Base-by-base conservation (phyloP, 2,888 invertebrate species). In the Sinhomidia bicolor region DNA sequence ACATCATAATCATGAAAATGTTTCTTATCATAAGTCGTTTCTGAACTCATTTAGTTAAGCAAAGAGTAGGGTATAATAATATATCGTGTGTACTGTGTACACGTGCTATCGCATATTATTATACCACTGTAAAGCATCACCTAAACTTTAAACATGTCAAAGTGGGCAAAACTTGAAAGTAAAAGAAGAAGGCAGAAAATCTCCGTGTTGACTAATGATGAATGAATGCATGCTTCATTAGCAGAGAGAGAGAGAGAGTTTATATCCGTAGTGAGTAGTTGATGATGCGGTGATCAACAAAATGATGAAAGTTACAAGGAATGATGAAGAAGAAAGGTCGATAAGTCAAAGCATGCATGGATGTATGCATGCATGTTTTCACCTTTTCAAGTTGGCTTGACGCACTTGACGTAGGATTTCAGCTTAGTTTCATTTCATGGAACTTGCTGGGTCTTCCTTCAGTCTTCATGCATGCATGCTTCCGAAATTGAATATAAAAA, bases 171-270 rank as follows among this genome's bases (percentile, higher is more conserved):
- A 29, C 14, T 17, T 57, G 20, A 10, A 6, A 0, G 14, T 36
- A 36, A 68, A 36, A 68, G 36, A 68, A 17, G 36, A 17, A 68
- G 4, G 6, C n/a, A n/a, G n/a, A n/a, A n/a, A n/a, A 44, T 71
- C 23, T 44, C 3, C 23, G 12, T 44, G 41, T 71, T 71, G 41
- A 71, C 71, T 71, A 12, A 23, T 17, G 41, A 20, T 41, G 71
- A 71, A 71, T 71, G 44, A 71, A 20, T 41, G 71, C 41, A 71
- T 71, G 44, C 41, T 41, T 71, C 71, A 71, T 41, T 71, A 71
- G 23, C 12, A n/a, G n/a, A n/a, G n/a, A n/a, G n/a, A n/a, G n/a
- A n/a, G n/a, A n/a, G n/a, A 44, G 17, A 44, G 20, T 44, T 57
- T 57, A 23, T 57, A 20, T 57, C 1, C n/a, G 5, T n/a, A 57